Base-by-base conservation (phyloP, 2,113 vertebrate species). In the Daubentonia madagascariensis region DNA sequence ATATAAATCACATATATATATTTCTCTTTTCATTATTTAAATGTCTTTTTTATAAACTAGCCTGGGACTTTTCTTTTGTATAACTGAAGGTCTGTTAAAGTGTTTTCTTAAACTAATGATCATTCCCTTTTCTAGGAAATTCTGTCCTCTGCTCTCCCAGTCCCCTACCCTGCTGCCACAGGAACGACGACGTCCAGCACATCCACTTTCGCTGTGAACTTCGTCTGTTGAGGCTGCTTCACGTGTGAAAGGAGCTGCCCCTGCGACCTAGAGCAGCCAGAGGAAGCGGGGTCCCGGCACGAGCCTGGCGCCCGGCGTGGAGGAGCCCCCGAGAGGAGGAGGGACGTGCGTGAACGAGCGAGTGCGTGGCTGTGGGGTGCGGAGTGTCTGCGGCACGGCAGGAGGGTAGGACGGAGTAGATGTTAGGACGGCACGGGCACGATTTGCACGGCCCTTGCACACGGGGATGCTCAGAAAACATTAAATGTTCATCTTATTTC, bases 401-500 rank as follows among this genome's bases (percentile, higher is more conserved):
- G 25, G 54, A 32, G 17, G 6, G 10, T 14, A 10, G 37, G 10
- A 14, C 20, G 0, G n/a, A n/a, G 50, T n/a, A 28, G 22, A 50
- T 28, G 35, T n/a, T n/a, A 8, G 37, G 20, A 43, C 0, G 13
- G 14, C 23, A 3, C 7, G 5, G 83, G 37, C 12, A 13, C 4
- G n/a, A 10, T 14, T 61, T 9, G 0, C 6, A 11, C 5, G 68
- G 37, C 23, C 52, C 50, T 8, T 16, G 5, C n/a, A 5, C 1
- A 20, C 10, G 2, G 9, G 1, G 3, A 28, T 0, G 5, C 80
- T 50, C 54, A 85, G 94, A 30, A 8, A 11, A 50, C n/a, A 48
- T 0, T 0, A 5, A 2, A 5, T 3, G 8, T 35, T 6, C 2
- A 5, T 1, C 18, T 52, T 3, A 2, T 16, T 43, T 67, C 68